Evolutionary conservation across 2,113 vertebrate species (phyloP), one percentile per base, ranked within the genome.

Genomic region (Empidonax alnorum): DNA sequence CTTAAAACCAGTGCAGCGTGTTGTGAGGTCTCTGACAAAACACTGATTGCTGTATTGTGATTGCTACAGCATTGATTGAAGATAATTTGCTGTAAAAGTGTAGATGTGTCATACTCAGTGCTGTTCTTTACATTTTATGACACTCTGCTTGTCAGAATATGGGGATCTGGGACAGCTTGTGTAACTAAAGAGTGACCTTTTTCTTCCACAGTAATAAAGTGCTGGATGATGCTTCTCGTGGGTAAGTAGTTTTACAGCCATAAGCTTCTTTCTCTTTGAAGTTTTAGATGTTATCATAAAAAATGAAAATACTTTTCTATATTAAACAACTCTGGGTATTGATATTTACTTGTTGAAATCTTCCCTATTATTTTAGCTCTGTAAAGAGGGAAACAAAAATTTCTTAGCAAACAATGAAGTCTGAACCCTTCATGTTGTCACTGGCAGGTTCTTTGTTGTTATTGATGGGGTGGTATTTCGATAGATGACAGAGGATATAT

Each of bases 11-110:
- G 75, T 62, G 47, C 41, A 44, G 10, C 0, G 0, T 72, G 18
- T 63, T 71, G 47, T 92, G 95, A 95, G 19, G 71, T 92, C 42
- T 86, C 63, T 93, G 80, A 69, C 24, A 76, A 89, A 71, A 92
- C 47, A 44, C 15, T n/a, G 24, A 41, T 86, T 74, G 31, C 31
- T 59, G 7, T 68, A 44, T 55, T 72, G 62, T 80, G 46, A 84
- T 85, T 75, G 44, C 23, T 62, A 17, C 67, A 69, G 28, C 50
- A 67, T 4, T 52, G 56, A 73, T 7, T 35, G 68, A 67, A 56
- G 71, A 76, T 31, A 69, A 69, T 83, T 80, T 69, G 20, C 58
- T 53, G 35, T 87, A 66, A 76, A 93, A 87, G 44, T 4, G 2
- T 17, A 72, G 12, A 7, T 62, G 35, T 76, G 31, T 49, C 16